These are phyloP conservation scores for Ormyrus pomaceus DNA, from an alignment of 2,888 invertebrate genomes.

Conservation along the genomic window DNA sequence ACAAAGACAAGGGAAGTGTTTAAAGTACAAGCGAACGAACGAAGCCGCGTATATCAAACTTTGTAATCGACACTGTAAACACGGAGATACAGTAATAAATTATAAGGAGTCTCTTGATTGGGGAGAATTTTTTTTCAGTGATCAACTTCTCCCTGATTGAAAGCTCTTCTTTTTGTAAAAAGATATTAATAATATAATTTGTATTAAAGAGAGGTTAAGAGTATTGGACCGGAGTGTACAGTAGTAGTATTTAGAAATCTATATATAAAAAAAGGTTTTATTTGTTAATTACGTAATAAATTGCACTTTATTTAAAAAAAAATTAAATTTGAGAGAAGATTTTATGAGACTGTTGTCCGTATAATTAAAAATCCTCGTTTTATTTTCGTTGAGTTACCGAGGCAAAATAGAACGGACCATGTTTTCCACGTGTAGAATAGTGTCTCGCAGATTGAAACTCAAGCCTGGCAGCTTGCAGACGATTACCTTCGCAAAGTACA, in stretches of 20 bases:
- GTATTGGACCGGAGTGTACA: neutral
- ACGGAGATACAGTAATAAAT: no score
- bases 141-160: neutral
- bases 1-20: neutral
- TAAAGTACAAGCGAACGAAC: no score
- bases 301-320: slow-evolving; percentile 2
- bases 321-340: neutral
- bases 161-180: neutral
- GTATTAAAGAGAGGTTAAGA: neutral
- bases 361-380: slow-evolving; percentile 4
- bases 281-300: slow-evolving; percentile 23
- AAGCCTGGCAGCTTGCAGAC: slow-evolving; percentile 21
- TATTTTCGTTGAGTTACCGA: neutral
- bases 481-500: slow-evolving; percentile 48
- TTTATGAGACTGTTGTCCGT: neutral
- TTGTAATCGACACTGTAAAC: no score
- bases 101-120: no score
- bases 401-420: slow-evolving; percentile 24
- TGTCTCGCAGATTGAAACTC: slow-evolving; percentile 30
- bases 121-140: no score
- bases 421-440: slow-evolving; percentile 38
- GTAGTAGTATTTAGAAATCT: slow-evolving; percentile 15
- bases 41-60: no score
- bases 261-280: slow-evolving; percentile 6
- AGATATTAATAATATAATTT: neutral